Percentiles rank a stretch among this genome's conserved stretches.
Evolutionary conservation across 2,797 vertebrate species (phyloP).

Genomic region (Petrocephalus schoutedeni): DNA sequence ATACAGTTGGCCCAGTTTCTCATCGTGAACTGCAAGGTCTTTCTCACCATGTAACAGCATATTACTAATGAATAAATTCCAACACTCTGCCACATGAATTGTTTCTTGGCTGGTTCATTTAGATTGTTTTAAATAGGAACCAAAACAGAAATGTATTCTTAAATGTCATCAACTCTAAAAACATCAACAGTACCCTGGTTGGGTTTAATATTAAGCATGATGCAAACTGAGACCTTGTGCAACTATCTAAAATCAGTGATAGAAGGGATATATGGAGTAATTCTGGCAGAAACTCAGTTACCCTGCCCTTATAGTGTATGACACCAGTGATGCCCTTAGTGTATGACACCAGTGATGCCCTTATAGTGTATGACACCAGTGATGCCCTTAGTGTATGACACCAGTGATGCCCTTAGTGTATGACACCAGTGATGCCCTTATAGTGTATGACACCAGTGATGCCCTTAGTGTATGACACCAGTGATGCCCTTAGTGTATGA

Average conservation of each 20-base stretch:
- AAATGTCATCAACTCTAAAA: not conserved
- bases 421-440: too few relatives aligned
- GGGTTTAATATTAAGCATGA: not conserved
- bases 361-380: too few relatives aligned
- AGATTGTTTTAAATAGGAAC: not conserved
- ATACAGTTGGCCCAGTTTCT: too few relatives aligned
- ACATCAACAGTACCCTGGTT: not conserved
- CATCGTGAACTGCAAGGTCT: too few relatives aligned
- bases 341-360: too few relatives aligned
- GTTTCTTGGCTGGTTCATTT: not conserved
- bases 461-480: too few relatives aligned
- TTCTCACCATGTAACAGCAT: not conserved
- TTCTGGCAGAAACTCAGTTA: not conserved
- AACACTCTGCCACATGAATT: not conserved
- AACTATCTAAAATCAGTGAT: not conserved
- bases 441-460: too few relatives aligned
- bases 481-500: too few relatives aligned
- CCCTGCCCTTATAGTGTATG: not conserved
- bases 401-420: too few relatives aligned
- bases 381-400: too few relatives aligned
- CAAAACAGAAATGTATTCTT: not conserved
- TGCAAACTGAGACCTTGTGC: not conserved
- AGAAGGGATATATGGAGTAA: not conserved
- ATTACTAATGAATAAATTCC: not conserved
- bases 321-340: not conserved